Base-by-base conservation (phyloP, 2,888 invertebrate genomes). In the Ganaspis brasiliensis region DNA sequence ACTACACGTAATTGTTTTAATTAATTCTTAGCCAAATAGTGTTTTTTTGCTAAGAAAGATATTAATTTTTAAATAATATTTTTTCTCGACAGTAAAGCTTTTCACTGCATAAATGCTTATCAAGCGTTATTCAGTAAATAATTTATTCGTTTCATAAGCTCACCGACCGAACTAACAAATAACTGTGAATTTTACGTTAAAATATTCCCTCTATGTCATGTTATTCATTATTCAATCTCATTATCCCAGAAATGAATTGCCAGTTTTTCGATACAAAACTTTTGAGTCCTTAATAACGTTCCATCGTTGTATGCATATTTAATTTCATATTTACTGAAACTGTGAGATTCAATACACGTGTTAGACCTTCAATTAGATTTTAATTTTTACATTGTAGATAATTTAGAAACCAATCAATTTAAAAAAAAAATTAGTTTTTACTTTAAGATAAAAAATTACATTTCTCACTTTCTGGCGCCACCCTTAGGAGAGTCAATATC, bases 191-290 rank as follows among this genome's bases (percentile, higher is more conserved):
- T 67, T 45, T 67, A 45, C 67, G 40, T 67, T 26, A 67, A 67
- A 67, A 67, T 67, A 67, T 67, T 45, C 67, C 24, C 67, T 67
- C 45, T 45, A 67, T 24, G 10, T 6, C 24, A 24, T n/a, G n/a
- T 45, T 24, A 67, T 67, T 67, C 40, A 67, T 67, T 45, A 67
- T 67, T 67, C 45, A 67, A 67, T 45, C 67, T 67, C 67, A 40
- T 67, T 67, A 45, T 67, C 40, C 14, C 45, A 14, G n/a, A 24
- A n/a, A 14, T 67, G 45, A 21, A 67, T 67, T 67, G 67, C 45
- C 9, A 24, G 21, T 40, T 67, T 67, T 67, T 45, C 67, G 45
- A 67, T 67, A 40, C 24, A 24, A 40, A 63, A 40, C 37, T 67
- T 67, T 67, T 45, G 40, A 24, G 24, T 67, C 45, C 24, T 67